Conservation (phyloP, 2,797 vertebrate species). For the Anniella stebbinsi region DNA sequence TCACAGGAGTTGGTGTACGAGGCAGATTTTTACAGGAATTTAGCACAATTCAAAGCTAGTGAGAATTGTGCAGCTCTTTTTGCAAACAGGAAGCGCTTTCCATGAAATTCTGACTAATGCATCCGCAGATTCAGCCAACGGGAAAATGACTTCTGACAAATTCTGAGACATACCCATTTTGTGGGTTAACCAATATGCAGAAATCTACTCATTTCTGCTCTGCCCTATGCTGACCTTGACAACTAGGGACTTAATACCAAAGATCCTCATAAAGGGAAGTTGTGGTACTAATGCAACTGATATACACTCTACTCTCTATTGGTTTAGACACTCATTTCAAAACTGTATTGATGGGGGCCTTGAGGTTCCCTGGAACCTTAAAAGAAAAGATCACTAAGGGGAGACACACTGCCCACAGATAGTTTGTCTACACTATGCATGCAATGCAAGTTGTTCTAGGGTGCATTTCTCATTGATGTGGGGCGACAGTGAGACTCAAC, state of each 20-base stretch:
- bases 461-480: not conserved
- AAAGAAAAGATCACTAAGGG: not conserved
- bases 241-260: not conserved
- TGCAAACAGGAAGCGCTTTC: not conserved
- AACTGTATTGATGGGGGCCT: not conserved
- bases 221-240: not conserved
- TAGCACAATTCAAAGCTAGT: not conserved
- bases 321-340: not conserved
- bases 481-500: not conserved
- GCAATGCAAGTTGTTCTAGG: not conserved
- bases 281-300: not conserved
- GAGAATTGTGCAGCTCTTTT: not conserved
- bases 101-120: not conserved
- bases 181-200: not conserved
- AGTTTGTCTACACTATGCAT: not conserved
- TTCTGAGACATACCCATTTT: not conserved
- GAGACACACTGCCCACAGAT: not conserved
- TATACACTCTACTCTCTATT: not conserved
- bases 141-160: not conserved
- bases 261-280: not conserved
- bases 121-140: not conserved
- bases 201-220: not conserved
- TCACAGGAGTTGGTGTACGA: not conserved
- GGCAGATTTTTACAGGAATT: not conserved
- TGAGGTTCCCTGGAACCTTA: not conserved